Conservation (phyloP, 1,140 invertebrate genomes). For the Wasmannia auropunctata region DNA sequence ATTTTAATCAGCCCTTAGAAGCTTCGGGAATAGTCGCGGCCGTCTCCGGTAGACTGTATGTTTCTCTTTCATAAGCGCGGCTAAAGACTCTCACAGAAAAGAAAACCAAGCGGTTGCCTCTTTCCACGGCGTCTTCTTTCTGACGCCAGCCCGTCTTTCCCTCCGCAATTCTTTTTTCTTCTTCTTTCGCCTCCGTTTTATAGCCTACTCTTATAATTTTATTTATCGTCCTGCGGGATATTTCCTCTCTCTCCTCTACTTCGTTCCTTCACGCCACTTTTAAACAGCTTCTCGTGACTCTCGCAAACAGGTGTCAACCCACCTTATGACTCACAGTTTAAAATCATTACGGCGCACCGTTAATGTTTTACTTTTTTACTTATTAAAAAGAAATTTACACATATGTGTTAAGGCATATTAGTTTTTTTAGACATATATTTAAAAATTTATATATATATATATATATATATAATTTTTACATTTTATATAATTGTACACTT, state of each 20-base stretch:
- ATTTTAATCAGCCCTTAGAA: slow-evolving; percentile 62
- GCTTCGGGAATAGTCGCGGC: background rate
- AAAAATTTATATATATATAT: too few relatives aligned
- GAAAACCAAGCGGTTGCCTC: slow-evolving; percentile 6
- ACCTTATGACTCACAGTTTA: slow-evolving; percentile 30
- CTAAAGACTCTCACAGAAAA: slow-evolving; percentile 35
- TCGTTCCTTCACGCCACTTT: background rate
- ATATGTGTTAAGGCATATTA: background rate
- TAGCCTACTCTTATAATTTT: slow-evolving; percentile 41
- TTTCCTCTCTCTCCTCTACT: slow-evolving; percentile 15
- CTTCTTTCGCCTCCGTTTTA: background rate
- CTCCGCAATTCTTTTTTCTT: slow-evolving; percentile 40
- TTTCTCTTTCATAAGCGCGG: slow-evolving; percentile 53
- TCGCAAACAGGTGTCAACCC: slow-evolving; percentile 53
- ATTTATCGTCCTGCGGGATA: slow-evolving; percentile 45
- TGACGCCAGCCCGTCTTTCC: background rate
- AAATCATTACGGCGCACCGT: slow-evolving; percentile 1
- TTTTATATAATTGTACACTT: background rate
- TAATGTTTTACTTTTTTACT: slow-evolving; percentile 35
- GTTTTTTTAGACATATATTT: background rate
- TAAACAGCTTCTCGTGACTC: slow-evolving; percentile 42
- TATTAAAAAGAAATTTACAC: background rate
- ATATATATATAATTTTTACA: too few relatives aligned
- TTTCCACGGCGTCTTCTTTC: background rate
- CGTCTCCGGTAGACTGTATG: slow-evolving; percentile 11